Conservation (phyloP, 2,888 invertebrate genomes). For the Biston stratarius region DNA sequence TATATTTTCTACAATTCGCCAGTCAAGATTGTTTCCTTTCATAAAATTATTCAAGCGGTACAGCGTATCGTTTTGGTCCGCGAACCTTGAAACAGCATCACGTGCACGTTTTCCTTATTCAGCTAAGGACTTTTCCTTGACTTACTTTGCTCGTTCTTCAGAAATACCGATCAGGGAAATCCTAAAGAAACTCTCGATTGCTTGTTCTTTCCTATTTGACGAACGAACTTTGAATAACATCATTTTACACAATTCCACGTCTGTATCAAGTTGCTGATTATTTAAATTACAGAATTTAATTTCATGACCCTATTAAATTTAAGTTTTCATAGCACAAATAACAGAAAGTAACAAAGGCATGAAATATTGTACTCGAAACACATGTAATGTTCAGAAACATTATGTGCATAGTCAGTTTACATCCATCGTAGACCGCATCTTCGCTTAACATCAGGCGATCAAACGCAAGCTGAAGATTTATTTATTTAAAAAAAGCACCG, state of each 20-base stretch:
- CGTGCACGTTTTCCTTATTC: slow-evolving; percentile 48
- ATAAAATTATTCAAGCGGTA: slow-evolving; percentile 31
- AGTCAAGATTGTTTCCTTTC: background rate
- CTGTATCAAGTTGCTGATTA: no score
- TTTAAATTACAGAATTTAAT: no score
- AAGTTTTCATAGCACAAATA: no score
- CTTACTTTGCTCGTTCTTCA: slow-evolving; percentile 49
- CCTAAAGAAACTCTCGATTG: slow-evolving; percentile 7
- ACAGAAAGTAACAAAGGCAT: no score
- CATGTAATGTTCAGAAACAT: no score
- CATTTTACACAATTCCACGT: background rate
- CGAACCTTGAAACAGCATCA: slow-evolving; percentile 47
- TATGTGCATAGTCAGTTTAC: no score
- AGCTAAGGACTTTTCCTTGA: slow-evolving; percentile 64
- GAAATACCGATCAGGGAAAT: slow-evolving; percentile 13
- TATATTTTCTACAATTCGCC: background rate
- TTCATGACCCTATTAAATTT: no score
- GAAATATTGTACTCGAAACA: no score
- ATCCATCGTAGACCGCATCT: no score
- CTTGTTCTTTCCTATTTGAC: background rate
- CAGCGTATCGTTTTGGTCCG: slow-evolving; percentile 17
- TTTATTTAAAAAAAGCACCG: no score
- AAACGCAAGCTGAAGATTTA: no score
- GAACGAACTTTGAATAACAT: background rate
- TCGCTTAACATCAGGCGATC: no score